phyloP scores from a whole-genome alignment of 2,797 vertebrate species.

The Triplophysa bombifrons region DNA sequence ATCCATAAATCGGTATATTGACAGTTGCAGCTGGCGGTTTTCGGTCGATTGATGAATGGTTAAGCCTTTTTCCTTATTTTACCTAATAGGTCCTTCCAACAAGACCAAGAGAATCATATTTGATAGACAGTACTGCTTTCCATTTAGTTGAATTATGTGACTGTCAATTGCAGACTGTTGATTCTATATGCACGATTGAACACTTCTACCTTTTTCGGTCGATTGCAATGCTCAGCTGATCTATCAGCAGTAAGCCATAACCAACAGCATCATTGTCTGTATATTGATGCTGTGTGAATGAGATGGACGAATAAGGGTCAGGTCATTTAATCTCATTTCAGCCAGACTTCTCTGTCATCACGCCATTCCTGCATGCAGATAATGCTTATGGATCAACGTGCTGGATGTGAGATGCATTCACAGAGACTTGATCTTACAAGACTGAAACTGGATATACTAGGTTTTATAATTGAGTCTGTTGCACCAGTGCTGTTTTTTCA shows the following conservation, averaged over 20 bases:
- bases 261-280: conserved; percentile 6
- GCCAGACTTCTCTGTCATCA: neutral
- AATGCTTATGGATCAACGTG: neutral
- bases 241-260: neutral
- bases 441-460: neutral
- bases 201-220: conserved; percentile 10
- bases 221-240: neutral
- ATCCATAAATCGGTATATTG: conserved; percentile 10
- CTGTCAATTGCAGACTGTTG: neutral
- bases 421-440: neutral
- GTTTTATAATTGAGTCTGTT: neutral
- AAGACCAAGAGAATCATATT: neutral
- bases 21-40: conserved; percentile 19
- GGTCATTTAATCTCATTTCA: conserved; percentile 14
- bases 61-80: neutral
- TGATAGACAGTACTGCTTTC: neutral
- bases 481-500: neutral
- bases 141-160: neutral
- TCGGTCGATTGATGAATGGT: conserved; percentile 1
- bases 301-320: neutral
- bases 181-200: neutral
- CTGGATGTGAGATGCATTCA: neutral
- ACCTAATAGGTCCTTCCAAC: neutral
- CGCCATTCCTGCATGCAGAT: neutral
- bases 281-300: conserved; percentile 1